These are phyloP conservation scores for Diadegma fenestrale DNA, from an alignment of 2,888 invertebrate species.

Conservation along the genomic window DNA sequence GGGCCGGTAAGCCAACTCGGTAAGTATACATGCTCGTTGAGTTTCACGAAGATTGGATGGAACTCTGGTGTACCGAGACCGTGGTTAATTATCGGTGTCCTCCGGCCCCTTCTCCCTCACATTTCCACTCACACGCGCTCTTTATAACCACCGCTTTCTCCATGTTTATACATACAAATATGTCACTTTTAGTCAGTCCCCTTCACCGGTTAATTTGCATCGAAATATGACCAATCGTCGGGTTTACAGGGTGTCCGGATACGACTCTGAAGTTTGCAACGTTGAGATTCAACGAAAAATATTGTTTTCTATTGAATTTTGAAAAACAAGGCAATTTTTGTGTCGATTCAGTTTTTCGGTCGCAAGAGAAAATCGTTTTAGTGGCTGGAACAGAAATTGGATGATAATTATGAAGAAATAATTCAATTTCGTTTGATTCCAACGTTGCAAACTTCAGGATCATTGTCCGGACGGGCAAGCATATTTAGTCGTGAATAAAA, in stretches of 20 bases:
- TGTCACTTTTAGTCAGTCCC: not conserved
- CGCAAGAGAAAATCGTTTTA: too few relatives aligned
- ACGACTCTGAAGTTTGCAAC: too few relatives aligned
- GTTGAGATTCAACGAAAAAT: too few relatives aligned
- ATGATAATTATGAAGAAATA: too few relatives aligned
- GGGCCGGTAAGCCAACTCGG: slow-evolving; percentile 51
- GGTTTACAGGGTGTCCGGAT: not conserved
- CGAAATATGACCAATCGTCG: not conserved
- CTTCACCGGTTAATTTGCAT: not conserved
- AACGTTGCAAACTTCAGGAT: too few relatives aligned
- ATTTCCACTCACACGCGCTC: not conserved
- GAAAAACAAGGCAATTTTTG: too few relatives aligned
- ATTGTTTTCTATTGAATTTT: too few relatives aligned
- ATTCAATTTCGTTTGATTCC: too few relatives aligned
- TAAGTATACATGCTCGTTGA: slow-evolving; percentile 57
- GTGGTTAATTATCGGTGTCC: slow-evolving; percentile 64
- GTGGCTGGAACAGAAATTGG: too few relatives aligned
- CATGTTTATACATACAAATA: not conserved
- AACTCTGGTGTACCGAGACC: slow-evolving; percentile 50
- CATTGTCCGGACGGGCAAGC: too few relatives aligned
- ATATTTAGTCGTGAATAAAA: not conserved
- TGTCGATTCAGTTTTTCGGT: too few relatives aligned
- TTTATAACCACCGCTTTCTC: not conserved
- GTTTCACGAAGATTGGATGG: slow-evolving; percentile 65
- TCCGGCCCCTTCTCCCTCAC: slow-evolving; percentile 16